A percentile compares a stretch with the other conserved stretches of the same genome.
These are phyloP conservation scores for Tetrax tetrax DNA, from an alignment of 2,113 vertebrate genomes.

Conservation along the genomic window DNA sequence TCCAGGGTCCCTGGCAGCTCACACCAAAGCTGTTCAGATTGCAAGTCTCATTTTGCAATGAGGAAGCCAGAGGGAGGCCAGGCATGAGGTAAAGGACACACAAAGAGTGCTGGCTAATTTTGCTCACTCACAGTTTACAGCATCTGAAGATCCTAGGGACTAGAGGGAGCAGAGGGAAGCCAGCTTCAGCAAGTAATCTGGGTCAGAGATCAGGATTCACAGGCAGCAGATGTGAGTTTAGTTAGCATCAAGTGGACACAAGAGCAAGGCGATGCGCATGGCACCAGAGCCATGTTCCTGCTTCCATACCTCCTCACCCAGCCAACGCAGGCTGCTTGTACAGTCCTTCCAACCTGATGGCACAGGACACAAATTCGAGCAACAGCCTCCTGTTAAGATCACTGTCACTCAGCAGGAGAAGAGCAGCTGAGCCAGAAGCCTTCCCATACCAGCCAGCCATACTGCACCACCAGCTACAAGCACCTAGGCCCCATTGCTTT, in stretches of 20 bases:
- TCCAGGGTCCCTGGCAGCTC: not conserved
- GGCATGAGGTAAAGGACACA: not conserved
- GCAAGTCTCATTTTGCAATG: not conserved
- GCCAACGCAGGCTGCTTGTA: not conserved
- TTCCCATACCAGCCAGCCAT: not conserved
- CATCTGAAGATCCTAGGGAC: not conserved
- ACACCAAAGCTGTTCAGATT: not conserved
- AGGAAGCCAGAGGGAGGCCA: not conserved
- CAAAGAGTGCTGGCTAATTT: not conserved
- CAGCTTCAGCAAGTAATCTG: not conserved
- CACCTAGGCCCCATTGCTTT: not conserved
- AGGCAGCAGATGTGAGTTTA: accelerated
- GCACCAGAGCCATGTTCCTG: not conserved
- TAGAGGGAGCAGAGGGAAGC: not conserved
- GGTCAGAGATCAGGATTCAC: not conserved
- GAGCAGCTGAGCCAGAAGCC: not conserved
- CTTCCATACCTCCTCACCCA: not conserved
- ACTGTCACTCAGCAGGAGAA: not conserved
- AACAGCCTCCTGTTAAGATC: not conserved
- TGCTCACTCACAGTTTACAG: not conserved
- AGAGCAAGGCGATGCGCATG: not conserved
- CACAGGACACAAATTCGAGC: not conserved
- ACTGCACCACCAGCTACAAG: not conserved
- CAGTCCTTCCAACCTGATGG: not conserved
- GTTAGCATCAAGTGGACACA: not conserved